Evolutionary conservation across 1,140 invertebrate species (phyloP).

Genomic region (Dinoponera quadriceps): DNA sequence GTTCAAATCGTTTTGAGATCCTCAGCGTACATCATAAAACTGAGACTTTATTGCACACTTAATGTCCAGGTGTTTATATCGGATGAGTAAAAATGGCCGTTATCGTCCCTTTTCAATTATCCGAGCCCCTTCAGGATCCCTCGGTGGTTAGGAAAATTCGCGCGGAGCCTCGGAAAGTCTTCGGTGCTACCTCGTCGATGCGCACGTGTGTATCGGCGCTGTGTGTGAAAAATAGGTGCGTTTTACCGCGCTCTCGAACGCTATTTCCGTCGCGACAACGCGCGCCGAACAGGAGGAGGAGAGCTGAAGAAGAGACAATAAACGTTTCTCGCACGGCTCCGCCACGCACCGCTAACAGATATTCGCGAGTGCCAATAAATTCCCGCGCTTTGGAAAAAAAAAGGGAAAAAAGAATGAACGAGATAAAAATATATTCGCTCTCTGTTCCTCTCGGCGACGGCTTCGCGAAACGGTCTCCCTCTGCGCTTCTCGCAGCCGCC

Average conservation of each 20-base stretch:
- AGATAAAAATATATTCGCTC: constrained; percentile 40
- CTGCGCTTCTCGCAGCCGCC: not conserved
- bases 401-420: no score
- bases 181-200: no score
- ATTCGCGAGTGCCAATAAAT: constrained; percentile 27
- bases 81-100: no score
- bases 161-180: no score
- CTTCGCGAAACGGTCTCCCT: not conserved
- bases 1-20: no score
- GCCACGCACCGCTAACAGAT: constrained; percentile 18
- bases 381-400: not conserved
- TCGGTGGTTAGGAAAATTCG: no score
- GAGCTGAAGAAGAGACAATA: constrained; percentile 21
- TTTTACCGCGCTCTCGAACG: not conserved
- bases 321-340: not conserved
- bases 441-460: not conserved
- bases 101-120: no score
- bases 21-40: no score
- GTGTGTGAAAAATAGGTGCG: constrained; percentile 15
- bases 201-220: not conserved
- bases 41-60: no score
- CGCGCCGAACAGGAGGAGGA: not conserved
- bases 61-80: no score
- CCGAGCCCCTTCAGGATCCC: no score
- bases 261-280: constrained; percentile 23